These are phyloP conservation scores for Antechinus flavipes DNA, from an alignment of 2,113 vertebrate genomes.

Conservation along the genomic window DNA sequence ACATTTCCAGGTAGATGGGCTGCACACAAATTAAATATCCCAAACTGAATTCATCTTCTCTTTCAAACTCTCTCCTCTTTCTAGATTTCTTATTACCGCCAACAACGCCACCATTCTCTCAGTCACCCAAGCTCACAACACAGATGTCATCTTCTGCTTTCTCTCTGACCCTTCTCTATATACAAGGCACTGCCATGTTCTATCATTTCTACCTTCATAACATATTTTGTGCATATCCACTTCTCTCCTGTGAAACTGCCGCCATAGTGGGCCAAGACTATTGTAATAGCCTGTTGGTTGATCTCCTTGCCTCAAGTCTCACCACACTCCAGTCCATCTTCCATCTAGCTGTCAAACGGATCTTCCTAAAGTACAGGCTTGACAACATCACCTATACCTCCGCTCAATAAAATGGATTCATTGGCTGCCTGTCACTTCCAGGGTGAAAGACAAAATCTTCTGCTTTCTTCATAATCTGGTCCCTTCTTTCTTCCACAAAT, in stretches of 20 bases:
- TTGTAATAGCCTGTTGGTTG: neutral
- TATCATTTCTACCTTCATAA: neutral
- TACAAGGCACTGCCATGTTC: neutral
- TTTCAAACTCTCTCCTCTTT: too few species aligned
- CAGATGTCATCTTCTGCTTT: neutral
- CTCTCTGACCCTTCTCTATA: neutral
- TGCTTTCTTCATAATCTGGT: too few species aligned
- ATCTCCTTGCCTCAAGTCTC: neutral
- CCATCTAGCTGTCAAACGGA: neutral
- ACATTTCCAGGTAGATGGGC: too few species aligned
- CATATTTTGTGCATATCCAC: neutral
- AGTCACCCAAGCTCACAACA: neutral
- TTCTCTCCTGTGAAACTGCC: neutral
- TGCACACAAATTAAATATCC: too few species aligned
- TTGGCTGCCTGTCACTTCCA: too few species aligned
- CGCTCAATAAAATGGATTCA: too few species aligned
- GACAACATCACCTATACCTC: neutral
- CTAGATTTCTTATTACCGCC: neutral
- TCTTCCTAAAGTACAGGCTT: neutral
- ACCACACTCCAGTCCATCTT: neutral
- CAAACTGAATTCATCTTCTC: too few species aligned
- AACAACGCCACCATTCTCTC: neutral
- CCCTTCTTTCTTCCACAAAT: too few species aligned
- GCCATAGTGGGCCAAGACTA: neutral
- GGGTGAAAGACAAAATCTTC: too few species aligned